phyloP scores from a whole-genome alignment of 2,797 vertebrate genomes.

The Kryptopterus vitreolus region DNA sequence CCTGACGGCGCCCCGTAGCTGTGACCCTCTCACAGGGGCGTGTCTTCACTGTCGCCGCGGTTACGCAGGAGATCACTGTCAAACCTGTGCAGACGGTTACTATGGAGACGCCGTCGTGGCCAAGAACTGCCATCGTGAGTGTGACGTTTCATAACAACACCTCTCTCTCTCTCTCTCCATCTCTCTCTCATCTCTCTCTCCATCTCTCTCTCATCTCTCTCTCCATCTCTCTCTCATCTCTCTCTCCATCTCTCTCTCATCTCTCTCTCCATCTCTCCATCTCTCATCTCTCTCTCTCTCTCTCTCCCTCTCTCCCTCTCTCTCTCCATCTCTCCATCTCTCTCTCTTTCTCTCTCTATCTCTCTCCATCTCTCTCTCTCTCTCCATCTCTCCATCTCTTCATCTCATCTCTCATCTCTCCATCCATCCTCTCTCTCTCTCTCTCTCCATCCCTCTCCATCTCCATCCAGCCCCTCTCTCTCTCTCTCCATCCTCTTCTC shows the following conservation, averaged over 20 bases:
- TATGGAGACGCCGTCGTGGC: conserved; percentile 86
- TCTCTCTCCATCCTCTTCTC: no score
- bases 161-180: conserved; percentile 7
- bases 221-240: no score
- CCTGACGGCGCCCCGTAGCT: conserved; percentile 82
- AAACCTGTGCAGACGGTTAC: conserved; percentile 86
- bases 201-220: neutral
- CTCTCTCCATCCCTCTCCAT: no score
- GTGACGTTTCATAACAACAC: conserved; percentile 15
- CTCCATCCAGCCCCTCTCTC: no score
- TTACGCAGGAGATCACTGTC: conserved; percentile 82
- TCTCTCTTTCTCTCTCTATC: conserved; percentile 2
- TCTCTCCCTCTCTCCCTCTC: no score
- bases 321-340: no score
- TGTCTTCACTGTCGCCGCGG: conserved; percentile 89
- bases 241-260: no score
- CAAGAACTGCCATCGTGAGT: conserved; percentile 91
- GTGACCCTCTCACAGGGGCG: conserved; percentile 88
- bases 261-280: no score
- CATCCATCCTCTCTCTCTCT: conserved; percentile 18
- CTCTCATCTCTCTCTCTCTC: no score
- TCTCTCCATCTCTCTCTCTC: conserved; percentile 8
- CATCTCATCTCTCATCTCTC: no score
- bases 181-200: conserved; percentile 17
- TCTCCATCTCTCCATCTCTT: no score